These are phyloP conservation scores for Philonicus albiceps DNA, from an alignment of 2,888 invertebrate genomes.

Conservation along the genomic window DNA sequence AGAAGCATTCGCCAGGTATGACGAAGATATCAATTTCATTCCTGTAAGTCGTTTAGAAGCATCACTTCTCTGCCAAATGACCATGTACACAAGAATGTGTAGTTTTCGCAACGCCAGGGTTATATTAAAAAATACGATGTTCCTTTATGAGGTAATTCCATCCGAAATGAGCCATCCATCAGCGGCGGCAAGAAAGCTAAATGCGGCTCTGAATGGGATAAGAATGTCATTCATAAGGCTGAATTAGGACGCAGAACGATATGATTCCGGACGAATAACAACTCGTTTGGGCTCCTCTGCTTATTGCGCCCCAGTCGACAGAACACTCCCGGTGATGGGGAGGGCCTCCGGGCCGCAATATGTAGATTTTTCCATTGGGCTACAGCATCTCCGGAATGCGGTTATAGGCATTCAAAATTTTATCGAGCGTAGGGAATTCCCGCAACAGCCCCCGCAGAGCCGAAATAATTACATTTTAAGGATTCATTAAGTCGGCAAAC, in stretches of 20 bases:
- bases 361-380: not conserved
- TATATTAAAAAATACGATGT: not conserved
- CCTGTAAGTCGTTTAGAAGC: not conserved
- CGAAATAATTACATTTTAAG: constrained; percentile 14
- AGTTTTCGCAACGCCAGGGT: not conserved
- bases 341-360: not conserved
- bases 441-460: not conserved
- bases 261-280: not conserved
- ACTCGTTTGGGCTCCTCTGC: not conserved
- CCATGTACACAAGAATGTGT: not conserved
- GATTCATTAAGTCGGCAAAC: not conserved
- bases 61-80: not conserved
- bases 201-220: not conserved
- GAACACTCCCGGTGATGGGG: not conserved
- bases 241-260: not conserved
- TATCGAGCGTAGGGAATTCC: constrained; percentile 7
- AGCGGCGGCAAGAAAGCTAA: not conserved
- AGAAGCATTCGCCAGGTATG: not conserved
- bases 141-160: not conserved
- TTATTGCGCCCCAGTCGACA: not conserved
- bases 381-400: not conserved
- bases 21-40: not conserved
- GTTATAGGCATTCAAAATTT: constrained; percentile 14
- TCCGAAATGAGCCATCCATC: not conserved
- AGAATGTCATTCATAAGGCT: not conserved